Conservation (phyloP, 35 echinoderm and acorn worm species). For the Hemicentrotus pulcherrimus region DNA sequence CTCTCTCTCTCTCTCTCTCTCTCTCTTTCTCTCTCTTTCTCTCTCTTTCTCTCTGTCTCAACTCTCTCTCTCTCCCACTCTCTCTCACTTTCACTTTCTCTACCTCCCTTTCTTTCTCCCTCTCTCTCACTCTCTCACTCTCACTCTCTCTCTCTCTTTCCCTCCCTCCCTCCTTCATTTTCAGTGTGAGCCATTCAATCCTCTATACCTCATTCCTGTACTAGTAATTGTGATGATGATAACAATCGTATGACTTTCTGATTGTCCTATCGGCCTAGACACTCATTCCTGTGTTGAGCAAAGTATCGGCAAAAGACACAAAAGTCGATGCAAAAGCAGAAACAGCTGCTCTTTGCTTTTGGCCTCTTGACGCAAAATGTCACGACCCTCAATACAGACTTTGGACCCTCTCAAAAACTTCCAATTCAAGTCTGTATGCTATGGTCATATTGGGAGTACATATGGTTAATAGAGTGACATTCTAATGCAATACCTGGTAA, state of each 20-base stretch:
- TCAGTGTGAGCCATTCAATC: neutral
- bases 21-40: too few relatives aligned
- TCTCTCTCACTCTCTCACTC: too few relatives aligned
- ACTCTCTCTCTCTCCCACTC: too few relatives aligned
- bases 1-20: too few relatives aligned
- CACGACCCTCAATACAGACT: neutral
- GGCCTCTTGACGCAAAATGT: neutral
- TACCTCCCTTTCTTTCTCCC: too few relatives aligned
- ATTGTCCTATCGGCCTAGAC: conserved; percentile 8
- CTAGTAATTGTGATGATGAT: neutral
- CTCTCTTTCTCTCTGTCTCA: too few relatives aligned
- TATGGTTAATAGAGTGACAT: neutral
- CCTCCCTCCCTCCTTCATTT: too few relatives aligned
- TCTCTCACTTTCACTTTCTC: too few relatives aligned
- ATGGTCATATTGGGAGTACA: neutral
- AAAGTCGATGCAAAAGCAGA: neutral
- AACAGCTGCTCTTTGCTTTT: conserved; percentile 7
- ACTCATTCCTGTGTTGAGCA: neutral
- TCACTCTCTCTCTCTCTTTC: too few relatives aligned
- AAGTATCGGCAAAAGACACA: neutral
- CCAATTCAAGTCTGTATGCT: neutral
- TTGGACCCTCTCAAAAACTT: neutral
- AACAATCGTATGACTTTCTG: neutral
- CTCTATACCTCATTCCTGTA: neutral
- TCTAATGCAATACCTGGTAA: neutral